Conservation (phyloP, 2,113 vertebrate species). For the Leptosomus discolor region DNA sequence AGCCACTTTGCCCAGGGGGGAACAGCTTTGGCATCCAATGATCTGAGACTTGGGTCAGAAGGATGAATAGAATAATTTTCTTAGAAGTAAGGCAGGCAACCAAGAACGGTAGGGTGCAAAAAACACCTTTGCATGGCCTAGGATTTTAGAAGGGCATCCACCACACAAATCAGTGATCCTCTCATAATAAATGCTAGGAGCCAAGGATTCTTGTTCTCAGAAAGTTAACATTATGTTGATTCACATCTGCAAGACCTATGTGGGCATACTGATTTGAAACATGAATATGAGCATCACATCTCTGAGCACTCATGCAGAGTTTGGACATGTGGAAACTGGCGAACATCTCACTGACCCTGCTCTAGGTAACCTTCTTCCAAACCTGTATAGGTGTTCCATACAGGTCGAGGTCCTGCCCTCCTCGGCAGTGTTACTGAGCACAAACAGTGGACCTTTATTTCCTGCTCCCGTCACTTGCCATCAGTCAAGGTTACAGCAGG, state of each 20-base stretch:
- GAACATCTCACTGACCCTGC: neutral
- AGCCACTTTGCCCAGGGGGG: neutral
- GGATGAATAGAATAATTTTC: neutral
- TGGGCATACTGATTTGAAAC: neutral
- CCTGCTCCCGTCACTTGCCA: neutral
- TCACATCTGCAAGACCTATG: neutral
- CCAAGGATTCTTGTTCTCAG: neutral
- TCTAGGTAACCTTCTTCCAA: neutral
- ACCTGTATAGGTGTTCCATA: neutral
- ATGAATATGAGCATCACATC: neutral
- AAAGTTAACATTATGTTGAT: neutral
- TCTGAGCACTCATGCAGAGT: neutral
- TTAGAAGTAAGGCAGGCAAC: neutral
- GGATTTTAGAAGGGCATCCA: neutral
- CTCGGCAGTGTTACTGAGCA: neutral
- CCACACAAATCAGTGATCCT: fast-evolving
- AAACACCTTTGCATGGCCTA: neutral
- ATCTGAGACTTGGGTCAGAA: neutral
- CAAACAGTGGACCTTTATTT: neutral
- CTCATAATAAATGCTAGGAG: neutral
- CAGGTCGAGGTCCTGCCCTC: fast-evolving
- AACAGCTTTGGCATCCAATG: neutral
- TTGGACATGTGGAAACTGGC: neutral
- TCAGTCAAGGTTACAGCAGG: neutral
- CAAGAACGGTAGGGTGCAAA: neutral